A percentile compares a stretch with the other conserved stretches of the same genome.
phyloP scores from a whole-genome alignment of 2,797 vertebrate species.

The Xerus rutilus region DNA sequence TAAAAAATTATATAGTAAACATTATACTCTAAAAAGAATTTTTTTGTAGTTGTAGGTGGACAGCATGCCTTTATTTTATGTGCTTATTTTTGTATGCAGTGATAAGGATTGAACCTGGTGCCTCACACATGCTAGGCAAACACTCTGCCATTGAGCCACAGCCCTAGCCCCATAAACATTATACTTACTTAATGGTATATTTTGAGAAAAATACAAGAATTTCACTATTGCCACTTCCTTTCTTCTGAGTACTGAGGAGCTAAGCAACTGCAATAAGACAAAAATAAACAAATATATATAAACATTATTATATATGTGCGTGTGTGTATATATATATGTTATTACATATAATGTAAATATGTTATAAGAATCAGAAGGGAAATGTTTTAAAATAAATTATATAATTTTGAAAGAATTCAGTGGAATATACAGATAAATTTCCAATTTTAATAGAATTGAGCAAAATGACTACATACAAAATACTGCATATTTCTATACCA shows the following conservation, averaged over 20 bases:
- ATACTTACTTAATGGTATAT: neutral
- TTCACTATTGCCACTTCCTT: neutral
- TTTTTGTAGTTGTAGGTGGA: too few relatives aligned
- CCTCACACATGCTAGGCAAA: too few relatives aligned
- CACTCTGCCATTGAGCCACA: too few relatives aligned
- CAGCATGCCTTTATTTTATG: too few relatives aligned
- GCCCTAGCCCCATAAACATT: too few relatives aligned
- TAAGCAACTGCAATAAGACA: neutral
- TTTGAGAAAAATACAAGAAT: neutral
- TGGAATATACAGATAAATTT: neutral
- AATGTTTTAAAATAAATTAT: neutral
- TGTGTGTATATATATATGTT: too few relatives aligned
- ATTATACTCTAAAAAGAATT: neutral
- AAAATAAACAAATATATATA: neutral
- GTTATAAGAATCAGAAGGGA: neutral
- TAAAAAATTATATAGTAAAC: neutral
- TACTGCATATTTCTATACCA: neutral
- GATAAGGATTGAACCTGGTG: too few relatives aligned
- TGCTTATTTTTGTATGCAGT: too few relatives aligned
- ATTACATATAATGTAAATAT: too few relatives aligned
- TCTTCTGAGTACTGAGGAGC: neutral
- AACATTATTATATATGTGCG: too few relatives aligned
- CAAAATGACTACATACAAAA: neutral
- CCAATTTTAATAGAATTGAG: neutral
- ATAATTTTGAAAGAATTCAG: slow-evolving; percentile 6